Base-by-base conservation (phyloP, 2,888 invertebrate genomes). In the Zhengitettix transpicula region DNA sequence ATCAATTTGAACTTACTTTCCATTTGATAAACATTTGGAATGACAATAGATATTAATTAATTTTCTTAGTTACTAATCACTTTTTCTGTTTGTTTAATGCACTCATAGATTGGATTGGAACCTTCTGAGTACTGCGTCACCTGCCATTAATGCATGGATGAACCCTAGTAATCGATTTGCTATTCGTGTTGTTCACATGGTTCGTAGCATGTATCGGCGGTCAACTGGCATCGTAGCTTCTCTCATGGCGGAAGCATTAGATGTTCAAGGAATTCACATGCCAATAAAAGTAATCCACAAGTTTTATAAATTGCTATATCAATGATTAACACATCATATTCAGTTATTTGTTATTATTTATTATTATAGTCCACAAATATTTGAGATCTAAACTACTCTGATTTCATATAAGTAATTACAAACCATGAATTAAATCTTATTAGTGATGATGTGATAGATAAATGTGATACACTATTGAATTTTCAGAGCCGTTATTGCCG, bases 131-230 rank as follows among this genome's bases (percentile, higher is more conserved):
- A 96, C 96, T 2, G 94, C 94, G 9, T 93, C 95, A 0, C 96
- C 97, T 0, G 93, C 95, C 0, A 96, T 97, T 67, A 94, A 94
- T 70, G 95, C 96, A 1, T 97, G 97, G 97, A 87, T 97, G 85
- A 95, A 94, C 78, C 95, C 96, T 0, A 86, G 89, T 72, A 94
- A 95, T 76, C 80, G 93, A 16, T 81, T 96, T 62, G 89, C 93
- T 56, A 88, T 89, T 62, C 81, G 89, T 65, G 84, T 89, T 56
- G 87, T 90, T 42, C 83, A 87, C 59, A 79, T 94, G 77, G 81
- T 89, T 66, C 80, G 89, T 52, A 85, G 86, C 1, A 80, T 89
- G 74, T 89, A 89, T 63, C 78, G 87, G 55, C 77, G 91, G 59
- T 83, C 87, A 41, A 88, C 90, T 5, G 90, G 92, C 16, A 87